Conservation (phyloP, 2,797 vertebrate species). For the Eulemur rubriventer region DNA sequence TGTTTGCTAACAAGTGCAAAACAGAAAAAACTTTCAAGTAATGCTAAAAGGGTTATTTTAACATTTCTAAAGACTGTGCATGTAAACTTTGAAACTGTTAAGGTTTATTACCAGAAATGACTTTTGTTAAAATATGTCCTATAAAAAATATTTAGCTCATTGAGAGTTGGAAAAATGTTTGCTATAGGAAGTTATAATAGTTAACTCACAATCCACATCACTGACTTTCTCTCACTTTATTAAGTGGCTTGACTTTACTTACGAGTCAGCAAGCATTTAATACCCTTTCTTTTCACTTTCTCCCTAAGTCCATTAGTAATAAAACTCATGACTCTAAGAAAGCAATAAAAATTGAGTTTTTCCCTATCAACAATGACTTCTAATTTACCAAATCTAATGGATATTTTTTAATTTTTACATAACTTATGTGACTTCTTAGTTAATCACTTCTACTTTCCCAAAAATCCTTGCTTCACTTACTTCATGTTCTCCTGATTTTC, state of each 20-base stretch:
- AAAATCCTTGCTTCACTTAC: not conserved
- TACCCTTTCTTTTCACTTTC: not conserved
- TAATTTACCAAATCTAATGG: not conserved
- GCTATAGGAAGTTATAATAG: not conserved
- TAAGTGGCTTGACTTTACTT: not conserved
- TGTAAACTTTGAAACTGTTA: not conserved
- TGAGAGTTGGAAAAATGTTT: not conserved
- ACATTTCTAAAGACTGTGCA: not conserved
- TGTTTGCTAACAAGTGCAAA: not conserved
- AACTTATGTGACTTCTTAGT: not conserved
- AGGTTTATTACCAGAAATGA: not conserved
- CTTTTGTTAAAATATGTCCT: not conserved
- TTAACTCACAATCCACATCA: not conserved
- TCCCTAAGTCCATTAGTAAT: not conserved
- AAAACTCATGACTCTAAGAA: not conserved
- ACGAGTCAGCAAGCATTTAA: not conserved
- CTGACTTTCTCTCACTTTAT: not conserved
- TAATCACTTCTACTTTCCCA: not conserved
- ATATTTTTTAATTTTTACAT: not conserved
- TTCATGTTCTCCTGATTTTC: not conserved
- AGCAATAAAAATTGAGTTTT: not conserved
- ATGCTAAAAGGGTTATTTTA: not conserved
- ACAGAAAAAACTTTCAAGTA: not conserved
- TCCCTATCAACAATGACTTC: not conserved
- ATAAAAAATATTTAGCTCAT: not conserved